Evolutionary conservation across 2,113 vertebrate species (phyloP), one percentile per base, ranked within the genome.

Genomic region (Phainopepla nitens): DNA sequence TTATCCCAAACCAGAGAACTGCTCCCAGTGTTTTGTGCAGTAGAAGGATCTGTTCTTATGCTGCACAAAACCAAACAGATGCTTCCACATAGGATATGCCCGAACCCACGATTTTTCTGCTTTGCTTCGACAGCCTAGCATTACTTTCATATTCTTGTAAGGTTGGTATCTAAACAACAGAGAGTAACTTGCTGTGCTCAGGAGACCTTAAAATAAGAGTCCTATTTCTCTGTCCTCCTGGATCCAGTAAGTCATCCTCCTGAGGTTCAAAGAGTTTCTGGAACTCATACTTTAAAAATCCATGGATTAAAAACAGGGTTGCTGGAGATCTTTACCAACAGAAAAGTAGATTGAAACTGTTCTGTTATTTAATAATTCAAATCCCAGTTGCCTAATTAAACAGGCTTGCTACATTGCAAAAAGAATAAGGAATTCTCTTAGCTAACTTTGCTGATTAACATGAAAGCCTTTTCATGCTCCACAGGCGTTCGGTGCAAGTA

Each of bases 321-420:
- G 78, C 70, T 76, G 54, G 54, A 86, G n/a, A 82, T 60, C 60
- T 82, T 82, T 91, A 79, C 51, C 25, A 82, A 75, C 1, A 82
- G 45, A 84, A 82, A 86, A 91, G 50, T 72, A 83, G 68, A 91
- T 3, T 86, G 71, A 90, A 93, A 90, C 27, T 58, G 28, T 82
- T 75, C 71, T 29, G 31, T 93, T 96, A 96, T 90, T 96, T 77
- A 93, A 94, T 91, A 93, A 96, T 96, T 97, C 93, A 96, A 95
- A 94, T 96, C 95, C 95, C 96, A 94, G 61, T 44, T 92, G 95
- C 65, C 89, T 93, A 97, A 97, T 97, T 97, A 97, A 95, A 90
- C 31, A 80, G 91, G 49, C 65, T 95, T 70, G 24, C 82, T 76
- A 82, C 36, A 76, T 2, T 53, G 69, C 24, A 77, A 85, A 92